These are phyloP conservation scores for Cremastobaeus sp. DNA, from an alignment of 2,888 invertebrate species.

Conservation along the genomic window DNA sequence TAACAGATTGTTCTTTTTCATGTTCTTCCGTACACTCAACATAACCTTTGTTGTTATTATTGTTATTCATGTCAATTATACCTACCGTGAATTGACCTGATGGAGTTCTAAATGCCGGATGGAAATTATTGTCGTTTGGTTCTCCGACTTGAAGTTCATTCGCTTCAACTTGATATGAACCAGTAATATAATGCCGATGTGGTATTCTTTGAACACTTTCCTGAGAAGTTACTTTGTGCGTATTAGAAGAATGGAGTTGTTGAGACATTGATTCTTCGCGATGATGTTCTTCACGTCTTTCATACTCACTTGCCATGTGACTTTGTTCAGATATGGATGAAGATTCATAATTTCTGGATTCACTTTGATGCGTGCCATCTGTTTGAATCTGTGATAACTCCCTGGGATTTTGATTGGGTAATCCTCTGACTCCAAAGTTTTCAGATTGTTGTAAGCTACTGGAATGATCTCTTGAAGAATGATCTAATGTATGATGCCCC, in stretches of 20 bases:
- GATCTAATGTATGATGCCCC: neutral
- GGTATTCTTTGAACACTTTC: slow-evolving; percentile 24
- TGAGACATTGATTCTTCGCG: slow-evolving; percentile 24
- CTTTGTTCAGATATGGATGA: neutral
- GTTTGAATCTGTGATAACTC: neutral
- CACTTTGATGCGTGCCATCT: neutral
- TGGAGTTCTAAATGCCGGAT: slow-evolving; percentile 14
- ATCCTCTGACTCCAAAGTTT: slow-evolving; percentile 37
- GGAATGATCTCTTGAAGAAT: neutral
- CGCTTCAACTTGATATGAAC: slow-evolving; percentile 10
- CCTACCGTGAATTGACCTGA: slow-evolving; percentile 18
- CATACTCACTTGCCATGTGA: slow-evolving; percentile 8
- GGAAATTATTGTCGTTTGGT: slow-evolving; percentile 8
- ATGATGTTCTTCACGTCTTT: slow-evolving; percentile 31
- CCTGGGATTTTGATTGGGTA: slow-evolving; percentile 1
- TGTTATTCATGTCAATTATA: slow-evolving; percentile 6
- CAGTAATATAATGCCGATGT: neutral
- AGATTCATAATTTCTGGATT: slow-evolving; percentile 1
- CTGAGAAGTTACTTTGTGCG: slow-evolving; percentile 1
- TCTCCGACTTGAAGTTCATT: slow-evolving; percentile 17
- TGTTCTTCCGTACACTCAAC: slow-evolving; percentile 14
- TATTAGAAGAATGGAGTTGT: neutral
- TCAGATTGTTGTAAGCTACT: slow-evolving; percentile 21
- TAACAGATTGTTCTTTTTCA: slow-evolving; percentile 1
- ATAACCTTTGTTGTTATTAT: too few species aligned